Base-by-base conservation (phyloP, 2,797 vertebrate species). In the Gadopsis bispinosus region DNA sequence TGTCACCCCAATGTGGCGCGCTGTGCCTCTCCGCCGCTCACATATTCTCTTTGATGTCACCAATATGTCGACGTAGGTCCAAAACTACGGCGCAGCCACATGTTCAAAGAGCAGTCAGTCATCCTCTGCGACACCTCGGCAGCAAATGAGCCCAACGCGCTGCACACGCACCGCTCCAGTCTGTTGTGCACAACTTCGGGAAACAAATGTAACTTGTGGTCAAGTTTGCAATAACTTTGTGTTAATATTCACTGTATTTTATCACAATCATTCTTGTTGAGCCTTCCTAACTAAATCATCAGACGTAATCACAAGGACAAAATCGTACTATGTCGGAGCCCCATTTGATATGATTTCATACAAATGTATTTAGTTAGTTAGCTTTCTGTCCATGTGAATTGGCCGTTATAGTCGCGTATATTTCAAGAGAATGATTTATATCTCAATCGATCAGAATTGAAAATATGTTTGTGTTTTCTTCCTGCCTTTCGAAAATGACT, bases 31-130 rank as follows among this genome's bases (percentile, higher is more conserved):
- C 64, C 60, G 80, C 75, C 54, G 20, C 79, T 88, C 64, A 33
- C 54, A n/a, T 75, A 91, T 92, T 93, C 91, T 41, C 87, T 93
- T 93, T 93, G 90, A 93, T 91, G 90, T 68, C 84, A 79, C 80
- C 87, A 62, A 67, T 60, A 66, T 80, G 86, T 81, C 68, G 65
- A 73, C 16, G 75, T 53, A n/a, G n/a, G 87, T 85, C 84, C 85
- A 81, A 80, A 80, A 69, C 61, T 47, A 58, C 22, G 20, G 65
- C 58, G 33, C 73, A 47, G 76, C 64, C 63, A 61, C 71, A 16
- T 48, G 81, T 91, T 94, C 87, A 86, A 86, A 92, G 89, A 78
- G 68, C 69, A 70, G 80, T 58, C 65, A 31, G 31, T 83, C 87
- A 79, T 80, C 79, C 69, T 59, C 70, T 22, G 70, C 74, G 13